Evolutionary conservation across 92 coral and sea anemone genomes (phyloP), one percentile per base, ranked within the genome.

Genomic region (Umimayanthus kanabou): DNA sequence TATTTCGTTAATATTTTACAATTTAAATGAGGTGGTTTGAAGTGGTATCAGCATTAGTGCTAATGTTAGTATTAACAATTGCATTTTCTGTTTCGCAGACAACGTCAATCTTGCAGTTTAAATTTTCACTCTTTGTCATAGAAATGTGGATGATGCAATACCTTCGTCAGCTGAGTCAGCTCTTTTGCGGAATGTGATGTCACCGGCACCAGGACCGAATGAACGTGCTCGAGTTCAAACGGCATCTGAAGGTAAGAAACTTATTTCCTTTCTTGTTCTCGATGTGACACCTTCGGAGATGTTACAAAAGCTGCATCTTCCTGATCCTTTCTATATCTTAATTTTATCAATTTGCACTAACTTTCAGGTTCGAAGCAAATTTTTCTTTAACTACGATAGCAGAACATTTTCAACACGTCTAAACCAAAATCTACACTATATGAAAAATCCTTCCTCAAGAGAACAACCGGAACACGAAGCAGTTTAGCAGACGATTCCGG

Each of bases 131-230:
- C 20, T 82, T 28, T 15, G 61, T 45, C 53, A 39, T 22, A 83
- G 87, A 30, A 70, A 43, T 72, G 65, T 26, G 26, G 69, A 79
- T 64, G 89, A 65, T 58, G 13, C 28, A 47, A 79, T 42, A 6
- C 39, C 89, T 14, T 28, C 66, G 28, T 37, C 90, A 29, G 85
- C 71, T 76, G 87, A 80, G 67, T 70, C 87, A 22, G 72, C 90
- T 23, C 80, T 88, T 45, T 25, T 88, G 72, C 90, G 90, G 33
- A 43, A 88, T 53, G 87, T 88, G 73, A 88, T 42, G 79, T 80
- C 90, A 28, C 90, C 87, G 30, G 73, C 87, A 70, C 73, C 55
- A 9, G 73, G 5, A 18, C 13, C 29, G 43, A 83, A 20, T 11
- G 78, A 45, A 42, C 5, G 87, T 23, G 74, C 42, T 70, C 87